Conservation (phyloP, 2,113 vertebrate genomes). For the Serinus canaria region DNA sequence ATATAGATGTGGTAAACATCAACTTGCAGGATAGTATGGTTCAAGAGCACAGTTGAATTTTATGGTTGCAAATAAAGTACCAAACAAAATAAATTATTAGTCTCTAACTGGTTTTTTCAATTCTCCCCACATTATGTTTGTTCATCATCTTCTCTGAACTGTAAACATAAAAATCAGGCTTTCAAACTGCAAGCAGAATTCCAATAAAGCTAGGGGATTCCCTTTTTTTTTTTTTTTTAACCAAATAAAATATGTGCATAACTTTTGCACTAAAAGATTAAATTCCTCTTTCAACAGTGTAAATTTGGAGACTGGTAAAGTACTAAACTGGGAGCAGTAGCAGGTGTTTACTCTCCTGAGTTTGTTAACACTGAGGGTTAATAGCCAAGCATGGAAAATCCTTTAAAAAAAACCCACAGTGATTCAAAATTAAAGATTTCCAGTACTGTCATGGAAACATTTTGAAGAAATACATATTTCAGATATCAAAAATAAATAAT, state of each 20-base stretch:
- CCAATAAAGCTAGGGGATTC: neutral
- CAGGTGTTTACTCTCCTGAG: slow-evolving; percentile 31
- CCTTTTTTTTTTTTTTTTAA: neutral
- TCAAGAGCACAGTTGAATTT: neutral
- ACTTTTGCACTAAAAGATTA: slow-evolving; percentile 22
- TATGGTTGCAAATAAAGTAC: neutral
- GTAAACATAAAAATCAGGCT: neutral
- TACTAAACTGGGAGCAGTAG: slow-evolving; percentile 3
- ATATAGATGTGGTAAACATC: neutral
- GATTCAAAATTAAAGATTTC: slow-evolving; percentile 38
- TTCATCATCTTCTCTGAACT: neutral
- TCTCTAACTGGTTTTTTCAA: neutral
- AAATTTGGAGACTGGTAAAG: slow-evolving; percentile 19
- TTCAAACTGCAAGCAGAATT: slow-evolving; percentile 1
- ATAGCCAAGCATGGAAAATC: slow-evolving; percentile 57
- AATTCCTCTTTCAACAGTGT: slow-evolving; percentile 20
- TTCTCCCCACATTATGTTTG: neutral
- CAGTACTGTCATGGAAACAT: neutral
- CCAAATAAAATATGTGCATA: neutral
- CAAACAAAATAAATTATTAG: neutral
- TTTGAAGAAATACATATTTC: slow-evolving; percentile 41
- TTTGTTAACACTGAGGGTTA: slow-evolving; percentile 11
- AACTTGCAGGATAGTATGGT: neutral
- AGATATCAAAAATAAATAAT: neutral
- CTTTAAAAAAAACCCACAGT: neutral